Evolutionary conservation across 2,797 vertebrate species (phyloP).

Genomic region (Myotis pilosus): DNA sequence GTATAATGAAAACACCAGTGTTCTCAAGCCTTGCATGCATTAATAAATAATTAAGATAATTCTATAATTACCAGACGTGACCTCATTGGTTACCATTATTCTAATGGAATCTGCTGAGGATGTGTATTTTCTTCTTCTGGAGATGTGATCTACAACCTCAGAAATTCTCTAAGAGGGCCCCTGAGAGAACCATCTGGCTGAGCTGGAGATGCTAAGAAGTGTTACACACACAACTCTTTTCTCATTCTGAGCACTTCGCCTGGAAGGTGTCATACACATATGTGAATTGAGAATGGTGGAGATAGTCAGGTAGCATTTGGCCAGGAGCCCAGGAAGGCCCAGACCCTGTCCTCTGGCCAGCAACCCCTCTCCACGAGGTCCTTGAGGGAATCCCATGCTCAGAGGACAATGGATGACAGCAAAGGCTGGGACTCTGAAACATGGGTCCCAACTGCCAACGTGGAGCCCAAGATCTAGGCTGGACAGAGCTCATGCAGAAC

Average conservation of each 20-base stretch:
- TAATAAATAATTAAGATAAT: constrained; percentile 71
- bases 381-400: neutral
- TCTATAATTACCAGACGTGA: constrained; percentile 69
- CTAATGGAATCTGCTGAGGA: constrained; percentile 67
- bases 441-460: accelerated
- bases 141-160: constrained; percentile 18
- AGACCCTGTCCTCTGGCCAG: neutral
- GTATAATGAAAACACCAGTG: neutral
- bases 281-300: neutral
- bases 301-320: neutral
- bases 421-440: neutral
- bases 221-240: neutral
- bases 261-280: neutral
- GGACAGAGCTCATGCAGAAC: neutral
- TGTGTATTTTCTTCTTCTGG: neutral
- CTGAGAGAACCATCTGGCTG: neutral
- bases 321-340: neutral
- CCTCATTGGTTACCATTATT: constrained; percentile 53
- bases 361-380: neutral
- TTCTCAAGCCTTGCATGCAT: constrained; percentile 44
- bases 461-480: neutral
- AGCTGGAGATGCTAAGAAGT: neutral
- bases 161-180: neutral
- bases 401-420: neutral
- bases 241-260: neutral